Evolutionary conservation across 1,140 invertebrate genomes (phyloP).

Genomic region (Atopsyche davidsoni): DNA sequence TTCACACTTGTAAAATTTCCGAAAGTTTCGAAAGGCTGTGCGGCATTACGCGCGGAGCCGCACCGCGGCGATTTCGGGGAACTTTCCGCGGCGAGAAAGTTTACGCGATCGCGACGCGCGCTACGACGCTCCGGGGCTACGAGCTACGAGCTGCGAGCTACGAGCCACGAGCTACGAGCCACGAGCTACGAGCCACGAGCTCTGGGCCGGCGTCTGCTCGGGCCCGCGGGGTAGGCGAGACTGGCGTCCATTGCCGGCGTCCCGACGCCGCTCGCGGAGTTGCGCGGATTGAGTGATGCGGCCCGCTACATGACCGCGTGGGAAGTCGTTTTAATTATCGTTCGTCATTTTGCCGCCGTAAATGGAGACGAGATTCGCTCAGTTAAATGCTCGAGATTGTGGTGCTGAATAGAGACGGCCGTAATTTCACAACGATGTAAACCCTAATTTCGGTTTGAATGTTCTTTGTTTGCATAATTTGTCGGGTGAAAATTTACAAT

Average conservation of each 20-base stretch:
- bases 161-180: no score
- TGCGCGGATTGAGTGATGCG: conserved; percentile 22
- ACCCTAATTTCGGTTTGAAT: no score
- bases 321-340: conserved; percentile 25
- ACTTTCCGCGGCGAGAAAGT: conserved; percentile 3
- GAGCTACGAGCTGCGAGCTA: no score
- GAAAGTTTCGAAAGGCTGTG: not conserved
- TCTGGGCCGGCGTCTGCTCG: conserved; percentile 19
- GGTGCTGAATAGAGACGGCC: no score
- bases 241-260: conserved; percentile 20
- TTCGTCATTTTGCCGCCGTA: conserved; percentile 17
- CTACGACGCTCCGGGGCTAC: conserved; percentile 21
- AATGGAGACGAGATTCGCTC: conserved; percentile 2
- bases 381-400: conserved; percentile 4
- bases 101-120: conserved; percentile 2
- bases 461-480: no score
- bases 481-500: no score
- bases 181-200: no score
- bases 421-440: no score
- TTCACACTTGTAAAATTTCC: not conserved
- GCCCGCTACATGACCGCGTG: conserved; percentile 9
- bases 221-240: conserved; percentile 21
- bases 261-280: conserved; percentile 2
- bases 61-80: conserved; percentile 9
- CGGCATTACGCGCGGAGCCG: not conserved